A percentile compares a stretch with the other conserved stretches of the same genome.
Evolutionary conservation across 2,797 vertebrate species (phyloP).

Genomic region (Channa striata): DNA sequence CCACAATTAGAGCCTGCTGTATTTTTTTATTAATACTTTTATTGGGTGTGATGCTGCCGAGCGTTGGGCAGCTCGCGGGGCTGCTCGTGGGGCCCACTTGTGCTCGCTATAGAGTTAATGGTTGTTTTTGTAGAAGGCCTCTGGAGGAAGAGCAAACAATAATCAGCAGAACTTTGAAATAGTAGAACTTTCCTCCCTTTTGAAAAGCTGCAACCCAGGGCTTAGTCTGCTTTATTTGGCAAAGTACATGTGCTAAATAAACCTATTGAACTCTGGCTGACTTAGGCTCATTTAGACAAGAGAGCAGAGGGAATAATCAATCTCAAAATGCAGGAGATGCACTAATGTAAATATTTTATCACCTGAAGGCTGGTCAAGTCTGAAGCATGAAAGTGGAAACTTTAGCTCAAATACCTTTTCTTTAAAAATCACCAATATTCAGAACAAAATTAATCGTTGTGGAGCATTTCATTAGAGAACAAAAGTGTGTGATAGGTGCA

Average conservation of each 20-base stretch:
- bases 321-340: constrained; percentile 39
- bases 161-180: constrained; percentile 59
- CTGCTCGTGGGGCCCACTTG: constrained; percentile 37
- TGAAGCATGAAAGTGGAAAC: constrained; percentile 21
- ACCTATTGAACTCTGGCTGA: constrained; percentile 65
- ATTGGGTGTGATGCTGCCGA: too few species aligned
- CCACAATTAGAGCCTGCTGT: too few species aligned
- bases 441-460: constrained; percentile 61
- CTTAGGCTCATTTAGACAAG: constrained; percentile 54
- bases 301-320: constrained; percentile 49
- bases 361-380: constrained; percentile 37
- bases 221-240: constrained; percentile 37
- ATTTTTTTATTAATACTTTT: too few species aligned
- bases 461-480: constrained; percentile 58
- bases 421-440: constrained; percentile 43
- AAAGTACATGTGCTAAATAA: constrained; percentile 55
- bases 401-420: constrained; percentile 26
- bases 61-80: too few species aligned
- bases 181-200: constrained; percentile 29
- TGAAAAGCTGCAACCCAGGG: constrained; percentile 38
- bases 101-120: constrained; percentile 34
- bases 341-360: constrained; percentile 72
- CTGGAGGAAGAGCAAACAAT: constrained; percentile 53
- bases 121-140: constrained; percentile 59
- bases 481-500: constrained; percentile 40